These are phyloP conservation scores for Halocynthia roretzi DNA, from an alignment of 23 tunicate species.

Conservation along the genomic window DNA sequence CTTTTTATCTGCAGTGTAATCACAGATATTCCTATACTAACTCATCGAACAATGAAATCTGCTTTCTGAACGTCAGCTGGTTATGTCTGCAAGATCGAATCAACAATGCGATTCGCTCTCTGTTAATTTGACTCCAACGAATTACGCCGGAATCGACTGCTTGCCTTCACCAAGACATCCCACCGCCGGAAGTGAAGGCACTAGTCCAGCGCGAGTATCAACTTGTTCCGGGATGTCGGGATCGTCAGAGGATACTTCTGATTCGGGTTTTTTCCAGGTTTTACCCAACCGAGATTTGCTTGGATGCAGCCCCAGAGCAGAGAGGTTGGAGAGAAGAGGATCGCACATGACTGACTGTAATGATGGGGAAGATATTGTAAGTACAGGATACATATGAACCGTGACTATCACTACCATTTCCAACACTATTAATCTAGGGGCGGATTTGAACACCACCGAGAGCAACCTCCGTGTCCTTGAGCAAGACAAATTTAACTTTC, in stretches of 20 bases:
- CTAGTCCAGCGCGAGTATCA: background rate
- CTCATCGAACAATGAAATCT: no score
- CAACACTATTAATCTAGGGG: background rate
- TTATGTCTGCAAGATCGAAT: no score
- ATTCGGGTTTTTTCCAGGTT: constrained; percentile 20
- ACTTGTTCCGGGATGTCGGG: constrained; percentile 22
- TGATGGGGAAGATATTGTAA: constrained; percentile 27
- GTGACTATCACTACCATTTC: background rate
- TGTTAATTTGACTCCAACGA: no score
- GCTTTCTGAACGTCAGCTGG: no score
- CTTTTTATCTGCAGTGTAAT: no score
- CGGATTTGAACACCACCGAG: background rate
- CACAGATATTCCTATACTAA: no score
- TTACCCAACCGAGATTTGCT: background rate
- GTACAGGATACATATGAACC: background rate
- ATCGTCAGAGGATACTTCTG: constrained; percentile 13
- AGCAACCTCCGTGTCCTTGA: no score
- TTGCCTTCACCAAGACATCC: no score
- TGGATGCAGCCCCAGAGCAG: constrained; percentile 4
- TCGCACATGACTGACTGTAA: constrained; percentile 19
- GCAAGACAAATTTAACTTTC: no score
- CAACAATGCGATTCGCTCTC: no score
- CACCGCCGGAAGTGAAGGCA: no score
- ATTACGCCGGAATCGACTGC: no score
- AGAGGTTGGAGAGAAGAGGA: background rate